Evolutionary conservation across 2,888 invertebrate species (phyloP), one percentile per base, ranked within the genome.

Genomic region (Campopleginae sp.): DNA sequence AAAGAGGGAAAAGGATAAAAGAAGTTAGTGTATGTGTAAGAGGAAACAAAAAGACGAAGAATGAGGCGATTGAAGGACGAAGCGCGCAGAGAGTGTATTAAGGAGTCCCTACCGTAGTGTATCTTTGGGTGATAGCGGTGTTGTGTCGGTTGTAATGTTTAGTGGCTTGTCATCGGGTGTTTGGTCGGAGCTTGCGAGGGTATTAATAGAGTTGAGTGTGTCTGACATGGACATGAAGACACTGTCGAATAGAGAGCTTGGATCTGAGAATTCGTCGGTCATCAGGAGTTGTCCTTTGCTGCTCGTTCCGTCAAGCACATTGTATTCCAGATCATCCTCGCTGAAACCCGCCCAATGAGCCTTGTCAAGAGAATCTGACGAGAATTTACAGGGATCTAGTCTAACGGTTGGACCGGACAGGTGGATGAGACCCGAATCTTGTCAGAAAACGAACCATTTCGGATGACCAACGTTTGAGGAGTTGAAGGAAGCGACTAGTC

Each of bases 171-270:
- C 93, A 90, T 94, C 93, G 88, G 93, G 93, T 91, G 93, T 94
- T 91, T 92, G 93, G 86, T 93, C 93, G 88, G 92, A 93, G 90
- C 93, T 94, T 91, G 91, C 92, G 88, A 93, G 91, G 90, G 93
- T 94, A 90, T 93, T 94, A 90, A 93, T 93, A 83, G 93, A 94
- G 91, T 93, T 93, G 89, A 93, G 91, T 89, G 93, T 94, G 91
- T 94, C 93, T 89, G 93, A 94, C 92, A 94, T 92, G 87, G 93
- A 93, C 92, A 93, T 92, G 91, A 93, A 91, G 90, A 93, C 93
- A 86, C 93, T 93, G 91, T 94, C 93, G 89, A 93, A 93, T 89
- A 93, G 88, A 82, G 93, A 93, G 89, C 93, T 92, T 75, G 86
- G 86, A 88, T 90, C 91, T 86, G 92, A 92, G 89, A 92, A 92